Percentiles rank a stretch among this genome's conserved stretches.
Conservation (phyloP, 2,113 vertebrate species). For the Corydoras maculifer region DNA sequence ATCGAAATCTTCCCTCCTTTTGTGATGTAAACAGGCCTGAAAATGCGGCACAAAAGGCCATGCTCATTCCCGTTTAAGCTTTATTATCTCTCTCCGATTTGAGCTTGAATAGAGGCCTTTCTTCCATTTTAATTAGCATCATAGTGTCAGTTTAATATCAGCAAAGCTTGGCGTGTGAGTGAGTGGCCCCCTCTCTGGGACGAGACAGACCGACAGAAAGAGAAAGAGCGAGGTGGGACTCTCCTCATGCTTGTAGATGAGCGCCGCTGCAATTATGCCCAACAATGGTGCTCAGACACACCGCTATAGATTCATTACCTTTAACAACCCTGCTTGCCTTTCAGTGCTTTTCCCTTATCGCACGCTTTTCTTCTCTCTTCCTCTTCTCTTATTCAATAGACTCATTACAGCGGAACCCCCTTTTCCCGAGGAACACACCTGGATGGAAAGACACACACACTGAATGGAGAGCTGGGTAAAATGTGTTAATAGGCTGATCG, state of each 20-base stretch:
- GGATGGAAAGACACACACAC: slow-evolving; percentile 12
- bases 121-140: slow-evolving; percentile 43
- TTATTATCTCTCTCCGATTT: slow-evolving; percentile 40
- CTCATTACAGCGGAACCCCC: slow-evolving; percentile 22
- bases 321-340: slow-evolving; percentile 60
- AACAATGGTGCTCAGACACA: slow-evolving; percentile 67
- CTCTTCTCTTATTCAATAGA: slow-evolving; percentile 45
- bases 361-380: slow-evolving; percentile 31
- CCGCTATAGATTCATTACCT: slow-evolving; percentile 70
- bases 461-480: not conserved
- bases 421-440: slow-evolving; percentile 13
- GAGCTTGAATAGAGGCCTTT: slow-evolving; percentile 33
- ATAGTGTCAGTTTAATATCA: slow-evolving; percentile 43
- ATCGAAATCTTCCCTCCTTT: slow-evolving; percentile 33
- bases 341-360: slow-evolving; percentile 30
- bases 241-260: slow-evolving; percentile 33
- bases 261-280: slow-evolving; percentile 37
- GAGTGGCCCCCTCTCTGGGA: slow-evolving; percentile 33
- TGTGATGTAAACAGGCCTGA: slow-evolving; percentile 36
- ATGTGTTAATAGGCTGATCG: not conserved
- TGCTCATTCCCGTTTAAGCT: slow-evolving; percentile 24
- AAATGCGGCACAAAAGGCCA: slow-evolving; percentile 41
- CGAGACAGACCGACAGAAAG: slow-evolving; percentile 6
- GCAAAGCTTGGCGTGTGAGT: slow-evolving; percentile 33
- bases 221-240: not conserved